Conservation (phyloP, 2,888 invertebrate genomes). For the Rhaphigaster nebulosa region DNA sequence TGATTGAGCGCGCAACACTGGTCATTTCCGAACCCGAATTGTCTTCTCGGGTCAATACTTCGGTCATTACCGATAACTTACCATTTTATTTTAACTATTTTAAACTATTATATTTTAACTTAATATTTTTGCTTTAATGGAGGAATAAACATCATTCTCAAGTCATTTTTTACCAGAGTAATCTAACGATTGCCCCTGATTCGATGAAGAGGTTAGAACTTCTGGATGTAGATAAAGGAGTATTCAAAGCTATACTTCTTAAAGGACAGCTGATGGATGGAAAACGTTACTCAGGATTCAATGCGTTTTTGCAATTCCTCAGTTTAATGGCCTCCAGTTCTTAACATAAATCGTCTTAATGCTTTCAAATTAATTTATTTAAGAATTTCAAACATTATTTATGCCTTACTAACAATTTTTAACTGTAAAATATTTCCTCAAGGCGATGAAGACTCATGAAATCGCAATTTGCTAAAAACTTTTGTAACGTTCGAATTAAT, state of each 20-base stretch:
- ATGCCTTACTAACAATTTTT: background rate
- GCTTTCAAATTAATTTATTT: background rate
- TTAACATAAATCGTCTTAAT: background rate
- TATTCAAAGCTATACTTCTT: background rate
- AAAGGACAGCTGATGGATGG: background rate
- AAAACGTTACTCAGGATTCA: background rate
- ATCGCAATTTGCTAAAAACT: too few relatives aligned
- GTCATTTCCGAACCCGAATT: too few relatives aligned
- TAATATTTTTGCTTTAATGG: background rate
- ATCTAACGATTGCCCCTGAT: background rate
- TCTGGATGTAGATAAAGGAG: background rate
- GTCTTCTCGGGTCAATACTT: too few relatives aligned
- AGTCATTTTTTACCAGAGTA: background rate
- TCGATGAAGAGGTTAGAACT: background rate
- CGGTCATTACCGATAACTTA: too few relatives aligned
- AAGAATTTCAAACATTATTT: background rate
- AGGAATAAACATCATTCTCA: background rate
- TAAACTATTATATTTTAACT: too few relatives aligned
- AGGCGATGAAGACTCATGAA: too few relatives aligned
- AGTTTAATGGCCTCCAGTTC: background rate
- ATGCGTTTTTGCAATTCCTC: background rate
- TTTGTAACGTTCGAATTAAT: too few relatives aligned
- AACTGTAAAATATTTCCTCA: too few relatives aligned
- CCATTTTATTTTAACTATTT: too few relatives aligned
- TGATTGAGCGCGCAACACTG: too few relatives aligned